Conservation (phyloP, 2,888 invertebrate species). For the Exocentrus adspersus region DNA sequence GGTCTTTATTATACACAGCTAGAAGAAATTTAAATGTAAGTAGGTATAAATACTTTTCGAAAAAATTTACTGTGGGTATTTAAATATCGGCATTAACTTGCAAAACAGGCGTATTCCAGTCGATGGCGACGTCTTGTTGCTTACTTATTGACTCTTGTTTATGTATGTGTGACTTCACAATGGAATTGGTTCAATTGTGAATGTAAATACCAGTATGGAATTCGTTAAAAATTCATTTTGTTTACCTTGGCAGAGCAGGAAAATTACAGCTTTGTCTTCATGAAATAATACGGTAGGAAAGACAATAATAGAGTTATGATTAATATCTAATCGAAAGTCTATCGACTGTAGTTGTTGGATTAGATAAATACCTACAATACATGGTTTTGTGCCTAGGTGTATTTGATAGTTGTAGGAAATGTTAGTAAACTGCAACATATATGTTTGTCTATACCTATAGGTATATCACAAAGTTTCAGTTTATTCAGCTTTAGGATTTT, state of each 20-base stretch:
- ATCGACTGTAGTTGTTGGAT: background rate
- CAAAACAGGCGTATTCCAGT: no score
- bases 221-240: conserved; percentile 35
- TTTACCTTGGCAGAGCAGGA: conserved; percentile 8
- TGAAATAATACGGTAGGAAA: conserved; percentile 18
- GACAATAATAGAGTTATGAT: conserved; percentile 12
- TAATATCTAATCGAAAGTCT: conserved; percentile 15
- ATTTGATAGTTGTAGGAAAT: no score
- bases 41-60: no score
- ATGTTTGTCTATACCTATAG: no score
- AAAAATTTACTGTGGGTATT: no score
- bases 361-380: background rate
- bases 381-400: no score
- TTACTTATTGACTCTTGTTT: conserved; percentile 9
- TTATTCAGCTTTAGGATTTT: no score
- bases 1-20: no score
- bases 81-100: background rate
- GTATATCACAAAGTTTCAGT: no score
- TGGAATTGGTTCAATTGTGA: conserved; percentile 17
- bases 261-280: conserved; percentile 34
- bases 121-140: background rate
- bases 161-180: conserved; percentile 14
- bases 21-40: no score
- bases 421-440: no score
- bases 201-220: conserved; percentile 26